These are phyloP conservation scores for Galerucella pusilla DNA, from an alignment of 2,888 invertebrate genomes.

Conservation along the genomic window DNA sequence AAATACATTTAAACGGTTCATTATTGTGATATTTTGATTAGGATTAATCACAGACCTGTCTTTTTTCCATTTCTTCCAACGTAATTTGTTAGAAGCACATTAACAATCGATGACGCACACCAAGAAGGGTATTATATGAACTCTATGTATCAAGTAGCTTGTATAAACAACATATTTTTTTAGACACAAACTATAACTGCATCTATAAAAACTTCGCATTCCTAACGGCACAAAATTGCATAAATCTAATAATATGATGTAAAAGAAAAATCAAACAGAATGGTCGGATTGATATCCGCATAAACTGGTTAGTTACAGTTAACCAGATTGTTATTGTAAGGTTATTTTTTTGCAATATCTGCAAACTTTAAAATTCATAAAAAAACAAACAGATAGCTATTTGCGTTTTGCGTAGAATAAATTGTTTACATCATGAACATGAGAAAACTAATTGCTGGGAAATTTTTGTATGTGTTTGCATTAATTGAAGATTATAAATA, in stretches of 20 bases:
- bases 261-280: background rate
- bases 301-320: conserved; percentile 9
- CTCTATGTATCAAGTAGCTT: background rate
- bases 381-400: background rate
- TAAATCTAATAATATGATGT: conserved; percentile 2
- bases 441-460: background rate
- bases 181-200: background rate
- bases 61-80: too few species aligned
- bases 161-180: background rate
- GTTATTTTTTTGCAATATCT: background rate
- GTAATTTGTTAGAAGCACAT: too few species aligned
- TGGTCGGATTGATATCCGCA: background rate
- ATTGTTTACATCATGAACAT: conserved; percentile 3
- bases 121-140: too few species aligned
- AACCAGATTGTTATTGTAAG: background rate
- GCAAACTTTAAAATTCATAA: background rate
- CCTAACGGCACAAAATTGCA: conserved; percentile 6
- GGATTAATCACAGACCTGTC: too few species aligned
- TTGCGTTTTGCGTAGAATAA: background rate
- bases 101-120: too few species aligned
- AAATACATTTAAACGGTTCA: too few species aligned
- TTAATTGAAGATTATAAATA: too few species aligned
- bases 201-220: background rate
- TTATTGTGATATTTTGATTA: too few species aligned
- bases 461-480: too few species aligned